Evolutionary conservation across 2,113 vertebrate genomes (phyloP), one percentile per base, ranked within the genome.

Genomic region (Colius striatus): DNA sequence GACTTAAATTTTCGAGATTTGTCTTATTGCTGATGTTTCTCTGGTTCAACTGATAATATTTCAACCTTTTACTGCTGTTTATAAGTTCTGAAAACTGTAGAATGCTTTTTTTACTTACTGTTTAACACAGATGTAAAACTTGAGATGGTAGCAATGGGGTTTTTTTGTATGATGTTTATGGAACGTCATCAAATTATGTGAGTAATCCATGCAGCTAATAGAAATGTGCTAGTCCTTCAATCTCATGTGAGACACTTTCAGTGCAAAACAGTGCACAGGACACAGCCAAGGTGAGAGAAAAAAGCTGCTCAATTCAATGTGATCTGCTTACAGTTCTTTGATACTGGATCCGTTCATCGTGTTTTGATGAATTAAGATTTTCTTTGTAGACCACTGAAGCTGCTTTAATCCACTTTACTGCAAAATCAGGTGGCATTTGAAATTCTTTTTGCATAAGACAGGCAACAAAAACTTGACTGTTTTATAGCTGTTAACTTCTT

Each of bases 341-440:
- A 62, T 80, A 72, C 30, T 48, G 23, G 25, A 26, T 80, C 43
- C 83, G 13, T 74, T 90, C 1, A 4, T 86, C 15, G 13, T 68
- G 43, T 81, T 94, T 93, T 73, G 43, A 48, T 91, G 58, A 80
- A 77, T 91, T 70, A 79, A 66, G 29, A 38, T 86, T 94, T 86
- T 72, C 53, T 50, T 75, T 71, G 47, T 78, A 45, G n/a, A 43
- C 83, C 27, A 10, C n/a, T 48, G 51, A 51, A 78, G 62, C 71
- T 47, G 57, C 36, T 66, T 68, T 90, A 78, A 77, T 93, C 29
- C 60, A 9, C 26, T 89, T 73, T 85, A 60, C 75, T 22, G 22
- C 30, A 72, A 77, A 92, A 84, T 21, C 0, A 0, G 6, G 5
- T 83, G 62, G 18, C 41, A 9, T 26, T 92, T 79, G 30, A 75